Evolutionary conservation across 2,888 invertebrate species (phyloP), one percentile per base, ranked within the genome.

Genomic region (Drosophila melanocephala): DNA sequence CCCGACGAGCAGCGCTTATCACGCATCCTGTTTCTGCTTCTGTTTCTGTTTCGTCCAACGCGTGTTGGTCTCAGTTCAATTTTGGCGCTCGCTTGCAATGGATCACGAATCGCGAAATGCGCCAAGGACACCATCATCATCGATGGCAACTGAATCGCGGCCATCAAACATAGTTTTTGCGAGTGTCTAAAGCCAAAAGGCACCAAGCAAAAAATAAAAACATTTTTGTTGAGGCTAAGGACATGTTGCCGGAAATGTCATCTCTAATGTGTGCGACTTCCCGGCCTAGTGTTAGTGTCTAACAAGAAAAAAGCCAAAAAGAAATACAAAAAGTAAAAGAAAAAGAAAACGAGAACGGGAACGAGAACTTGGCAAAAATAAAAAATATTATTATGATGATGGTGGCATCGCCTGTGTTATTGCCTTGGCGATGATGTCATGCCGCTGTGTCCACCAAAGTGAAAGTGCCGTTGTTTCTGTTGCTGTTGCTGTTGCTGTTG

Each of bases 241-340:
- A 90, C 81, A 91, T 82, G 84, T 81, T 78, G 77, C 80, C 89
- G 90, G 87, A 87, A 77, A 90, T 91, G 90, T 87, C 84, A 83
- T 81, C 82, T 81, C 77, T 55, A 57, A 56, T 56, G 70, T 65
- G 61, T 28, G 50, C 57, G 32, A 44, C 26, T 55, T 39, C 44
- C n/a, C 57, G 42, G 30, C 22, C n/a, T 42, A 63, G 55, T 52
- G 30, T 30, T 53, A 58, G 51, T 68, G 68, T 16, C 26, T 32
- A 33, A 63, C 33, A 62, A 57, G 44, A 68, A 64, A 64, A 47
- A 71, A 70, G 60, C 51, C 44, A 64, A 47, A 59, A 55, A 57
- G 47, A 67, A 53, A 35, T 35, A 59, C 42, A 42, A 59, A 58
- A 72, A 61, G 53, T 62, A 72, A 35, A 44, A 26, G 58, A 52